Base-by-base conservation (phyloP, 2,888 invertebrate genomes). In the Sinodicranocentrus sp. region DNA sequence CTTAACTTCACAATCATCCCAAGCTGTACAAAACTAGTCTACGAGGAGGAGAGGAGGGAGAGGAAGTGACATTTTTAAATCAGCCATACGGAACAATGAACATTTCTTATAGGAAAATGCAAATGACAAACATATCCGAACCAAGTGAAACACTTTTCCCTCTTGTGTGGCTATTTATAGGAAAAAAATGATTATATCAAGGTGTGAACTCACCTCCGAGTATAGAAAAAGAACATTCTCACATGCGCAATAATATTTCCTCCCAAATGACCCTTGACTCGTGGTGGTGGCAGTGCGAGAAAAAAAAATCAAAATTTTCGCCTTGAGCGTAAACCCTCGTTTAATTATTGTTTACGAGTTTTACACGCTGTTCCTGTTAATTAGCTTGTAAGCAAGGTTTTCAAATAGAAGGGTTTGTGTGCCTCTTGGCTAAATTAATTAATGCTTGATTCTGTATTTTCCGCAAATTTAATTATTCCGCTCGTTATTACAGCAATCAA, bases 1-100 rank as follows among this genome's bases (percentile, higher is more conserved):
- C n/a, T n/a, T n/a, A n/a, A n/a, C n/a, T n/a, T n/a, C 57, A 21
- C 8, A 57, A 57, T 57, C 19, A 57, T 10, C 48, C 3, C 33
- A 3, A 33, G n/a, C 57, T n/a, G n/a, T n/a, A n/a, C n/a, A n/a
- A n/a, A n/a, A n/a, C n/a, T n/a, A n/a, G n/a, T n/a, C n/a, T n/a
- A 57, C 57, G 59, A 68, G 25, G 44, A 0, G 2, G 39, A 39
- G 33, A 26, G 76, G 44, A 43, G 33, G 68, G 57, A 59, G 67
- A 79, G 80, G 80, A 80, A 80, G 72, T 80, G 72, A 80, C 80
- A 80, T 80, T 72, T 80, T 80, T 80, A 80, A 80, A 80, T 72
- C 80, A 80, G 28, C 80, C 72, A 39, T 19, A 80, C 80, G 80
- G 80, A 80, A 80, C 80, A 80, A 80, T 80, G 80, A 72, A 28